Evolutionary conservation across 1,140 invertebrate genomes (phyloP).

Genomic region (Formica exsecta): DNA sequence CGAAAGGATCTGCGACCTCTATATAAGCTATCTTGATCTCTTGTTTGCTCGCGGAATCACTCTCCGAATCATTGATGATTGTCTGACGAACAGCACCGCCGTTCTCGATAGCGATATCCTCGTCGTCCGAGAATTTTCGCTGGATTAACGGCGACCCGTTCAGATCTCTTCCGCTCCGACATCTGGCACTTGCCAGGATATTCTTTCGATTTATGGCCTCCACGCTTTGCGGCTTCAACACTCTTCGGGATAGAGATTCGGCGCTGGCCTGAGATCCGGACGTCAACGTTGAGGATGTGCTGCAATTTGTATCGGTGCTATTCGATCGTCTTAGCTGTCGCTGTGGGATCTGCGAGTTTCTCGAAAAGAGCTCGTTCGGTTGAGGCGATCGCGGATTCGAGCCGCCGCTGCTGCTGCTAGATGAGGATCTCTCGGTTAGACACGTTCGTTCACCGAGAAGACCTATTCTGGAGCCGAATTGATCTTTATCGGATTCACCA

Average conservation of each 20-base stretch:
- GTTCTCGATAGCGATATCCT: conserved; percentile 81
- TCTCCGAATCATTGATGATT: conserved; percentile 56
- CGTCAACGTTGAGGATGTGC: conserved; percentile 88
- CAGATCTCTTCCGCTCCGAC: conserved; percentile 91
- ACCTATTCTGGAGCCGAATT: conserved; percentile 64
- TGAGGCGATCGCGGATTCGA: conserved; percentile 82
- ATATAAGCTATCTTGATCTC: conserved; percentile 83
- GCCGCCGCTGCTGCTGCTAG: conserved; percentile 73
- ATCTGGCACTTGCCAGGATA: conserved; percentile 94
- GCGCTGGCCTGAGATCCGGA: conserved; percentile 90
- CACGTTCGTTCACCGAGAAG: conserved; percentile 85
- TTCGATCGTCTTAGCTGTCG: conserved; percentile 82
- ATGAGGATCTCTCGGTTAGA: conserved; percentile 84
- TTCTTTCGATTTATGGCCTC: conserved; percentile 95
- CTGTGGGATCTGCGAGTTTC: conserved; percentile 87
- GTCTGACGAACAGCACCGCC: conserved; percentile 52
- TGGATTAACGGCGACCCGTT: conserved; percentile 90
- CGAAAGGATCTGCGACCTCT: conserved; percentile 84
- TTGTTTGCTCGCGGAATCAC: conserved; percentile 55
- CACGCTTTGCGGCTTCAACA: conserved; percentile 92
- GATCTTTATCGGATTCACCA: conserved; percentile 22
- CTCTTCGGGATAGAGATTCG: conserved; percentile 85
- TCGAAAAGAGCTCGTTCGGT: conserved; percentile 88
- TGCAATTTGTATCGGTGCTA: conserved; percentile 81
- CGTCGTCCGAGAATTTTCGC: conserved; percentile 87